Evolutionary conservation across 1,140 invertebrate species (phyloP).

Genomic region (Vollenhovia emeryi): DNA sequence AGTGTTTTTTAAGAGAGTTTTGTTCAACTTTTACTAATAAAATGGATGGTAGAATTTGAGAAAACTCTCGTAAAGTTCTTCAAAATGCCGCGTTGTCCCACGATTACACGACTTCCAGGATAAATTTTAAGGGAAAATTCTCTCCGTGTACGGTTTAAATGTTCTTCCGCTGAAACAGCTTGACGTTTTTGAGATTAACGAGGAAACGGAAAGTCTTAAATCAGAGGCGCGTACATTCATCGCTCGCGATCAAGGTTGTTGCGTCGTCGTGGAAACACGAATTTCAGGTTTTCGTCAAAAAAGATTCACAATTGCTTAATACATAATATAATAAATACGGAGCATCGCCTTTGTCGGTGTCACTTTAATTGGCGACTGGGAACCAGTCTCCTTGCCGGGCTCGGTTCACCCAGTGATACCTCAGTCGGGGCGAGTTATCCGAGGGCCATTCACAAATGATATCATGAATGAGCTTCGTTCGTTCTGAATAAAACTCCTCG

Average conservation of each 20-base stretch:
- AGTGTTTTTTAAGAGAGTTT: no score
- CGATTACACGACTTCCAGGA: no score
- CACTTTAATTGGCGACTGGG: slow-evolving; percentile 72
- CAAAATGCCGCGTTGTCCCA: no score
- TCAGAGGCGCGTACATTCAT: not conserved
- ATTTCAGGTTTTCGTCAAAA: slow-evolving; percentile 66
- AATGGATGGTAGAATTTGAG: no score
- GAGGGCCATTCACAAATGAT: slow-evolving; percentile 67
- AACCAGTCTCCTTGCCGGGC: slow-evolving; percentile 64
- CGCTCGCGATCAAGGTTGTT: slow-evolving; percentile 16
- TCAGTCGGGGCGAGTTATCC: not conserved
- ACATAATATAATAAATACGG: slow-evolving; percentile 71
- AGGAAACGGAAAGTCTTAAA: not conserved
- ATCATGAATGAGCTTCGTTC: slow-evolving; percentile 66
- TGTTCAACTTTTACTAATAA: no score
- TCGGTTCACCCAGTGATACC: slow-evolving; percentile 30
- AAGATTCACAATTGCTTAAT: slow-evolving; percentile 66
- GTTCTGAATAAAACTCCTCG: slow-evolving; percentile 44
- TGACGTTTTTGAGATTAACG: not conserved
- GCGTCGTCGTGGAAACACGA: slow-evolving; percentile 56
- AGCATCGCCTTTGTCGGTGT: slow-evolving; percentile 59
- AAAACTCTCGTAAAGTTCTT: no score
- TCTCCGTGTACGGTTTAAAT: no score
- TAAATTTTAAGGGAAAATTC: no score
- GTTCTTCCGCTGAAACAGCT: not conserved